Conservation (phyloP, 2,888 invertebrate species). For the Clistopyga incitator region DNA sequence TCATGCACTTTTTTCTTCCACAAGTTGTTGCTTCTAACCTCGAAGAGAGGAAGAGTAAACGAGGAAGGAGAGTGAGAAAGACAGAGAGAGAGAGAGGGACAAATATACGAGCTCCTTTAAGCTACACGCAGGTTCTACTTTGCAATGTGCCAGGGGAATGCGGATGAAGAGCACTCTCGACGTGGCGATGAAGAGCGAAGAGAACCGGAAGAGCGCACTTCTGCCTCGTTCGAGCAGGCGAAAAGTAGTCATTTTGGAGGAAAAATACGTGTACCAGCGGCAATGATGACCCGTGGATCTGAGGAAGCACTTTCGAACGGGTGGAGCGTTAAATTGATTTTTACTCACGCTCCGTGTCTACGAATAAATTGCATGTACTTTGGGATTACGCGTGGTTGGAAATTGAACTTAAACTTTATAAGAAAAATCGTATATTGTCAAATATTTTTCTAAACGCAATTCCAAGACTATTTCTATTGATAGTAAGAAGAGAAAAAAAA, state of each 20-base stretch:
- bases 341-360: not conserved
- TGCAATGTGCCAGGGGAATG: slow-evolving; percentile 24
- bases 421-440: too few species aligned
- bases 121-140: slow-evolving; percentile 14
- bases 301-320: slow-evolving; percentile 15
- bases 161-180: slow-evolving; percentile 23
- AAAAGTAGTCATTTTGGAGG: slow-evolving; percentile 19
- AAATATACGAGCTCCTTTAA: slow-evolving; percentile 17
- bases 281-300: not conserved
- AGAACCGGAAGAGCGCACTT: slow-evolving; percentile 1
- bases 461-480: too few species aligned
- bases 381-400: not conserved
- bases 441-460: too few species aligned
- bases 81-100: slow-evolving; percentile 19
- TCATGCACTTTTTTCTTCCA: not conserved
- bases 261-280: not conserved
- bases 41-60: not conserved
- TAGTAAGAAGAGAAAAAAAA: too few species aligned
- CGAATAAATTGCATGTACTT: not conserved
- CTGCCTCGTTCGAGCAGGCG: slow-evolving; percentile 6
- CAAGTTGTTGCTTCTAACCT: not conserved
- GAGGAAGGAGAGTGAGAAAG: not conserved
- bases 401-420: not conserved
- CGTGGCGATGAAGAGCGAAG: slow-evolving; percentile 47
- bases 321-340: slow-evolving; percentile 22